These are phyloP conservation scores for Pangasianodon hypophthalmus DNA, from an alignment of 2,113 vertebrate species.

Conservation along the genomic window DNA sequence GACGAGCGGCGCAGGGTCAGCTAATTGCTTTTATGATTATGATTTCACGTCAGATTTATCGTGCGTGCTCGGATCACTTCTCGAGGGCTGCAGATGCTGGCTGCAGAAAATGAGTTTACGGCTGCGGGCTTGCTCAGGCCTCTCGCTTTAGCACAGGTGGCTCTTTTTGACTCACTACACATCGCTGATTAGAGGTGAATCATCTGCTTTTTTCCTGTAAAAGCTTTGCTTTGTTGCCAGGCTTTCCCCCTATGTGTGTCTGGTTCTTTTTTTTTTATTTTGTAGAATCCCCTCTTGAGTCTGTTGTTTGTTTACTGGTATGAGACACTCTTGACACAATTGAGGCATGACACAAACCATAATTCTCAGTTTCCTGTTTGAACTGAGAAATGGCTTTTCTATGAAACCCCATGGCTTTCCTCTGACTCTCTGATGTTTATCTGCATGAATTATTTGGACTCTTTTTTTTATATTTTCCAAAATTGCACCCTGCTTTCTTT, in stretches of 20 bases:
- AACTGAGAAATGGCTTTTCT: conserved; percentile 61
- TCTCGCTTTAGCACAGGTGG: conserved; percentile 75
- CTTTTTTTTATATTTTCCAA: conserved; percentile 62
- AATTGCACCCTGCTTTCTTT: conserved; percentile 62
- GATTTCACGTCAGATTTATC: conserved; percentile 83
- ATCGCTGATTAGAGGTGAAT: conserved; percentile 64
- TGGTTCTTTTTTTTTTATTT: conserved; percentile 45
- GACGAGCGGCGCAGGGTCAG: conserved; percentile 80
- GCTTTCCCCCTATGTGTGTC: conserved; percentile 53
- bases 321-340: conserved; percentile 63
- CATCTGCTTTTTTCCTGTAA: conserved; percentile 68
- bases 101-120: conserved; percentile 75
- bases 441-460: conserved; percentile 61
- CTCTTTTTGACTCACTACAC: conserved; percentile 76
- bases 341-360: conserved; percentile 65
- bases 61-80: conserved; percentile 76
- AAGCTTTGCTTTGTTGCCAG: conserved; percentile 57
- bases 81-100: conserved; percentile 73
- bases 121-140: conserved; percentile 71
- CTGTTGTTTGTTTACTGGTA: conserved; percentile 55
- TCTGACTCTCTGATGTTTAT: conserved; percentile 58
- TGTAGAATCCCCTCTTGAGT: conserved; percentile 15
- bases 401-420: conserved; percentile 66
- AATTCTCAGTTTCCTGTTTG: conserved; percentile 65
- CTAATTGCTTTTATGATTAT: conserved; percentile 86